A percentile compares a stretch with the other conserved stretches of the same genome.
Conservation (phyloP, 2,797 vertebrate species). For the Gymnoscopelus microlampas region DNA sequence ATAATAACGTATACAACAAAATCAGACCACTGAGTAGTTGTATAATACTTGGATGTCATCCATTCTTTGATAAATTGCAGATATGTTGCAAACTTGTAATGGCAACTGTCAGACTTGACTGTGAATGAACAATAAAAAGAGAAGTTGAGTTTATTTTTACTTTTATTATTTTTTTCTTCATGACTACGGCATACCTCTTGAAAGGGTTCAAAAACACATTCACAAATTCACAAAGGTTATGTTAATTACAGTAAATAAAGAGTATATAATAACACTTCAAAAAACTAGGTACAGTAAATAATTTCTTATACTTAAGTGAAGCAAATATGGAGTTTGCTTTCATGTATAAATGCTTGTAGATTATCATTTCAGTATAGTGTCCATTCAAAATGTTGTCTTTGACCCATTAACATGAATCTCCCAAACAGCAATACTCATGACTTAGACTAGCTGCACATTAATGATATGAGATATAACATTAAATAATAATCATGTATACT, state of each 20-base stretch:
- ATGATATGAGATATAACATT: constrained; percentile 71
- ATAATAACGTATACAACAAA: constrained; percentile 16
- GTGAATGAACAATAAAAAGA: constrained; percentile 75
- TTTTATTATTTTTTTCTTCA: constrained; percentile 78
- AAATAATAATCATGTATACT: constrained; percentile 74
- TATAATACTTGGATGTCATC: constrained; percentile 32
- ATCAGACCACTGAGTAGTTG: constrained; percentile 35
- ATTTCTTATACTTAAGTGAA: constrained; percentile 57
- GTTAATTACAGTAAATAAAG: constrained; percentile 77
- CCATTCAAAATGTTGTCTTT: constrained; percentile 60
- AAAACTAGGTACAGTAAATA: constrained; percentile 72
- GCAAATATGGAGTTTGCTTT: constrained; percentile 68
- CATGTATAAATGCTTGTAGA: constrained; percentile 66
- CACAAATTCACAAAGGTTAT: constrained; percentile 79
- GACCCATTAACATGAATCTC: constrained; percentile 68
- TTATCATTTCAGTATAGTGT: constrained; percentile 58
- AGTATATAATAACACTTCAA: constrained; percentile 73
- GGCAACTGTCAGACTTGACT: constrained; percentile 72
- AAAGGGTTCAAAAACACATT: constrained; percentile 77
- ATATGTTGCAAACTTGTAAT: constrained; percentile 52
- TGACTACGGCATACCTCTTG: constrained; percentile 66
- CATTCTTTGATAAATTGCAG: constrained; percentile 53
- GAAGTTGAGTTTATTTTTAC: constrained; percentile 73
- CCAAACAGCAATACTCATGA: constrained; percentile 74
- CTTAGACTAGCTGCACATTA: constrained; percentile 80